A percentile compares a stretch with the other conserved stretches of the same genome.
Conservation (phyloP, 2,113 vertebrate species). For the Psittacara wagleri region DNA sequence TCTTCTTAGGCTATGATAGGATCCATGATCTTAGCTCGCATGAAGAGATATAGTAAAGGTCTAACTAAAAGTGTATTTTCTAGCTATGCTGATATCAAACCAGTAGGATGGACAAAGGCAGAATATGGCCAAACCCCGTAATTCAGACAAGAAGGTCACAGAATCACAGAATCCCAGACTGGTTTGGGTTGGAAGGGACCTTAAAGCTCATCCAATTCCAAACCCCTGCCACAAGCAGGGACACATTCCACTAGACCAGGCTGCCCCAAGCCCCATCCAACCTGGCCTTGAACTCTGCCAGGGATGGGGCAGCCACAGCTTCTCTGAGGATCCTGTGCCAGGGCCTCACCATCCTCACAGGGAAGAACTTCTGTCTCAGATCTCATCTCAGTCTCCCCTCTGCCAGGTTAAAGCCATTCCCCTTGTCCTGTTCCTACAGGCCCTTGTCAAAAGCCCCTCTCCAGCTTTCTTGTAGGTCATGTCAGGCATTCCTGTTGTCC, state of each 20-base stretch:
- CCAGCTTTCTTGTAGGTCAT: background rate
- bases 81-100: background rate
- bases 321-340: background rate
- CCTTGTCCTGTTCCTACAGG: background rate
- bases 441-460: background rate
- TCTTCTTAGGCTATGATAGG: background rate
- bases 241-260: background rate
- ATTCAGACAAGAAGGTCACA: background rate
- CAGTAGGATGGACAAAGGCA: background rate
- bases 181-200: background rate
- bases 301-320: background rate
- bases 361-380: background rate
- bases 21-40: background rate
- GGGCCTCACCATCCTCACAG: background rate
- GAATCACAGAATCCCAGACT: background rate
- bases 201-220: background rate
- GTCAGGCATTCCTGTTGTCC: background rate
- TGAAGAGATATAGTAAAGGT: background rate
- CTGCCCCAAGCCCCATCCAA: background rate
- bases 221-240: background rate
- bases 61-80: background rate
- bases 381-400: background rate
- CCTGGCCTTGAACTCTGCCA: background rate
- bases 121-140: rapidly evolving
- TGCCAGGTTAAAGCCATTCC: too few species aligned